A percentile compares a stretch with the other conserved stretches of the same genome.
Conservation (phyloP, 2,888 invertebrate species). For the Pyrgus malvae region DNA sequence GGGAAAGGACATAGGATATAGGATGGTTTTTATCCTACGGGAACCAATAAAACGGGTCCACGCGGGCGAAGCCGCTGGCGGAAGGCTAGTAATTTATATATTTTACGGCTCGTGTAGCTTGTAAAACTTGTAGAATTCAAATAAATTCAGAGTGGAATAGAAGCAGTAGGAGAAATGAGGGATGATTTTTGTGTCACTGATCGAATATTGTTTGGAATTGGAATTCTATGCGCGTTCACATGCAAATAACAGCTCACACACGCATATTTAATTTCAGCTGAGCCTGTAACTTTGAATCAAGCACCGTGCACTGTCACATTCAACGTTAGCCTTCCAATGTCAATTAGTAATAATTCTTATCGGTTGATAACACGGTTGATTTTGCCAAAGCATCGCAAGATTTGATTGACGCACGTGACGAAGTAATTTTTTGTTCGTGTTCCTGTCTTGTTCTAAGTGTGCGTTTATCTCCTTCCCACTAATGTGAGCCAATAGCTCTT, state of each 20-base stretch:
- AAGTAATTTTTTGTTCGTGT: constrained; percentile 36
- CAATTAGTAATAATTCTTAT: constrained; percentile 15
- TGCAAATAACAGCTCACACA: constrained; percentile 7
- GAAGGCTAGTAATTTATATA: too few relatives aligned
- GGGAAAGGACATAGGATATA: too few relatives aligned
- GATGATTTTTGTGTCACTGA: constrained; percentile 36
- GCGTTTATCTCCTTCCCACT: constrained; percentile 28
- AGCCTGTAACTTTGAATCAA: constrained; percentile 20
- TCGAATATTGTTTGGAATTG: constrained; percentile 38
- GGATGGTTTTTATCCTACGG: too few relatives aligned
- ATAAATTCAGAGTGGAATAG: background rate
- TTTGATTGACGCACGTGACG: constrained; percentile 48
- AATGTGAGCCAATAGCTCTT: background rate
- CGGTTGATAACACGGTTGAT: constrained; percentile 6
- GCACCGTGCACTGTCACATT: constrained; percentile 15
- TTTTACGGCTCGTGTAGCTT: too few relatives aligned
- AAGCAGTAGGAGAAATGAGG: background rate
- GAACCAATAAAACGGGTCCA: too few relatives aligned
- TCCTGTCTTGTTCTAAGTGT: constrained; percentile 32
- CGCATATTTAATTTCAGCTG: constrained; percentile 25
- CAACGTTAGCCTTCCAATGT: background rate
- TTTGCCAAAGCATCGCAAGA: constrained; percentile 27
- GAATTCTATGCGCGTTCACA: background rate
- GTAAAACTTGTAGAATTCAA: too few relatives aligned
- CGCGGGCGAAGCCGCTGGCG: too few relatives aligned